phyloP scores from a whole-genome alignment of 2,888 invertebrate genomes.

The Pelosia muscerda region DNA sequence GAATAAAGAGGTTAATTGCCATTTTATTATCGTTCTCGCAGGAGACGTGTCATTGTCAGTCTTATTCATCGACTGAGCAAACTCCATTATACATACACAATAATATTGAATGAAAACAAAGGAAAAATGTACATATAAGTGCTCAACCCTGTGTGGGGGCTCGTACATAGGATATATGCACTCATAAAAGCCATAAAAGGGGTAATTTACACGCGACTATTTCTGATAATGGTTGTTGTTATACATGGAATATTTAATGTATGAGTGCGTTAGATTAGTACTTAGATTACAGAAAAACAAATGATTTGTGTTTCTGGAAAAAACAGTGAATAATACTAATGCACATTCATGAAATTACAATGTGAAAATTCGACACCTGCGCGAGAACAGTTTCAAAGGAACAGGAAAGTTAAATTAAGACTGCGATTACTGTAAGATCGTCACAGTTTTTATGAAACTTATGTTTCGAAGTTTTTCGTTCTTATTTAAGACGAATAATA shows the following conservation, averaged over 20 bases:
- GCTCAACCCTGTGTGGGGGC: constrained; percentile 19
- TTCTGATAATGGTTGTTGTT: constrained; percentile 37
- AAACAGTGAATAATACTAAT: neutral
- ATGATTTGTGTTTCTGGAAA: neutral
- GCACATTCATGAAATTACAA: neutral
- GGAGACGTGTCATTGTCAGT: constrained; percentile 22
- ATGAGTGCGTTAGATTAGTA: neutral
- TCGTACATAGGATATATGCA: constrained; percentile 19
- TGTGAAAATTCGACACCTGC: neutral
- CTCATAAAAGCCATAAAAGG: constrained; percentile 38
- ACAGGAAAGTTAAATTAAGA: constrained; percentile 4
- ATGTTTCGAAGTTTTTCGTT: neutral
- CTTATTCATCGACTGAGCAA: constrained; percentile 10
- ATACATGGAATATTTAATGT: constrained; percentile 18
- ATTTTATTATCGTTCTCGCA: constrained; percentile 24
- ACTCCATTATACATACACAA: constrained; percentile 7
- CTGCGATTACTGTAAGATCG: neutral
- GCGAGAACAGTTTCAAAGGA: neutral
- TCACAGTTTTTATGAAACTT: neutral
- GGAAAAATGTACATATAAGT: constrained; percentile 25
- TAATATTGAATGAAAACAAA: constrained; percentile 13
- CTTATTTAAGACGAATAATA: neutral
- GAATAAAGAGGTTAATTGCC: constrained; percentile 29
- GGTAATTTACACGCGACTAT: constrained; percentile 41
- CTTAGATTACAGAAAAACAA: neutral